Base-by-base conservation (phyloP, 1,140 invertebrate genomes). In the Leptonema lineaticorne region DNA sequence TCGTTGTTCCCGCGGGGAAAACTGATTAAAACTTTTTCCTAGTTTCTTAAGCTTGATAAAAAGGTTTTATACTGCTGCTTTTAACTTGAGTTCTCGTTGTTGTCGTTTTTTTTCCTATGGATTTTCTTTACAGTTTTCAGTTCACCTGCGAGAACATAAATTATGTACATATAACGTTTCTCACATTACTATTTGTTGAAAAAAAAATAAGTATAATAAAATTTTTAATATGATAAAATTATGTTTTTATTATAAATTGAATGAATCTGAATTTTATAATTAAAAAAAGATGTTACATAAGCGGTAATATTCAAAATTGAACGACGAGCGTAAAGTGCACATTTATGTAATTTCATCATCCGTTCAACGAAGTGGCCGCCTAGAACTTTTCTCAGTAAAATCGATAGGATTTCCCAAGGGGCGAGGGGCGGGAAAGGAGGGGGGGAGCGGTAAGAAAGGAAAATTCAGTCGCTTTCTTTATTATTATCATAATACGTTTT, bases 41-140 rank as follows among this genome's bases (percentile, higher is more conserved):
- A 45, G 41, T 63, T n/a, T 63, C 60, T 63, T 63, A 45, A 63
- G 41, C 60, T 63, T 46, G 60, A 63, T 63, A 63, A 63, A 63
- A 63, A 63, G 60, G 60, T 63, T 59, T 59, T 63, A 63, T 63
- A 22, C 41, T 63, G 30, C 27, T 45, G 60, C 33, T 46, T 63
- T 63, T 46, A 37, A 63, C 41, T 45, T n/a, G 60, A 41, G 33
- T 45, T 63, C 28, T 63, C 60, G 27, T 45, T 41, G 33, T 46
- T 63, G 22, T 63, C 11, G 30, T 24, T 41, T 63, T 63, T 16
- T 46, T 45, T 11, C 26, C 24, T 26, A 53, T 53, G n/a, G 50
- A 26, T 53, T 53, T 26, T 53, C 50, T 26, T 24, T 20, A 53
- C 50, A 24, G 27, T 53, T 24, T 53, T 53, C 9, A 20, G 50